Base-by-base conservation (phyloP, 2,797 vertebrate species). In the Amblyopsis hoosieri region DNA sequence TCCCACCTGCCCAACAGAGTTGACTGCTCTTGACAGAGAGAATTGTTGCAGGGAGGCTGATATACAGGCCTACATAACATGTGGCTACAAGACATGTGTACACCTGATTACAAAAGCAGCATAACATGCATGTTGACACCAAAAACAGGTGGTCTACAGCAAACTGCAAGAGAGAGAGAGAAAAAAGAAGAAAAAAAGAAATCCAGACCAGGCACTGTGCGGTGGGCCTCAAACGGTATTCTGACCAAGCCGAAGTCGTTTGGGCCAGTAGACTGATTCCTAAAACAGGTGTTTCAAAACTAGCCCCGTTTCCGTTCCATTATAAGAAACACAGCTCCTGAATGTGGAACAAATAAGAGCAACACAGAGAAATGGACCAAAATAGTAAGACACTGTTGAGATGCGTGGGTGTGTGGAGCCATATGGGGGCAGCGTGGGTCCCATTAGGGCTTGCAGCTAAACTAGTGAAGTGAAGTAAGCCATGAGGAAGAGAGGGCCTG, bases 91-190 rank as follows among this genome's bases (percentile, higher is more conserved):
- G 37, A 42, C 37, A 42, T 42, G 42, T 33, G 11, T 79, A 72
- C 57, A 73, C 66, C 67, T 87, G 79, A 89, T 88, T 86, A 77
- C 74, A 86, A 90, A 89, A 87, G 60, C 76, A 89, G 80, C 75
- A 45, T 12, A 19, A 55, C 42, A 42, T 13, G 4, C 50, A 49
- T 6, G 63, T 69, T 61, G 78, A 86, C 62, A 78, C 72, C 60
- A 81, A 85, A 89, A 91, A 83, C 87, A 91, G 87, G 87, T 89
- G 85, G 73, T 58, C 71, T 60, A 61, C 74, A 75, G 64, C 68
- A 73, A 81, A 77, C 3, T 1, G 57, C 71, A 49, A 64, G 64
- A 48, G 75, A 80, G 70, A 54, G 23, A 29, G 23, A 23, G 23
- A 29, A 4, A 29, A 29, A 4, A 66, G 61, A 72, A 57, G 67